Base-by-base conservation (phyloP, 1,140 invertebrate species). In the Archivesica marissinica region DNA sequence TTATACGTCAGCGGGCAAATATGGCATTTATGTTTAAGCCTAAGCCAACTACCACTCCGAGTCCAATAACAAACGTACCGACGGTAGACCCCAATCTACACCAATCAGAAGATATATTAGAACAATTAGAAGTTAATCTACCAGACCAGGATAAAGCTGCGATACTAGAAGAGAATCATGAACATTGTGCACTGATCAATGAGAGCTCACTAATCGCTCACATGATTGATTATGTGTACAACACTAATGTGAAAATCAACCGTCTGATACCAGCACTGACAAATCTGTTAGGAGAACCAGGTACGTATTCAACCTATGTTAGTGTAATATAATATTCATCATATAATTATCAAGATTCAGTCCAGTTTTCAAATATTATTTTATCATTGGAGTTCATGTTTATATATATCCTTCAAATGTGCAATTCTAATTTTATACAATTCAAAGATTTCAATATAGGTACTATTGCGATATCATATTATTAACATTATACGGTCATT, bases 181-280 rank as follows among this genome's bases (percentile, higher is more conserved):
- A 52, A 13, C 15, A 52, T 52, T 52, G 35, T 41, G 0, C n/a
- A 2, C 4, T 13, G 17, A 17, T 38, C 9, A 72, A 38, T 41
- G 35, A 56, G 38, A 66, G 30, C 41, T 23, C 47, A 2, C 25
- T 64, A 0, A 68, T 50, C n/a, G 44, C 54, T 30, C 28, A 77
- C 7, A 85, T 85, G 61, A 44, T 90, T 23, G 81, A 87, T 0
- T 81, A 85, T 41, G 85, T 89, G 3, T 90, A 85, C 68, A 70
- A 68, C 3, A 88, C 89, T 0, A 89, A 83, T 47, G 33, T 80
- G 2, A 81, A 89, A 44, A 47, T 90, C n/a, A 77, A 82, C 25
- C 75, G 88, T 15, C 70, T 89, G 28, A 86, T 89, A 75, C 89
- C 89, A 20, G 89, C 88, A 4, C 50, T 90, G 38, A 89, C 89